These are phyloP conservation scores for Littorina saxatilis DNA, from an alignment of 1,140 invertebrate genomes.

Conservation along the genomic window DNA sequence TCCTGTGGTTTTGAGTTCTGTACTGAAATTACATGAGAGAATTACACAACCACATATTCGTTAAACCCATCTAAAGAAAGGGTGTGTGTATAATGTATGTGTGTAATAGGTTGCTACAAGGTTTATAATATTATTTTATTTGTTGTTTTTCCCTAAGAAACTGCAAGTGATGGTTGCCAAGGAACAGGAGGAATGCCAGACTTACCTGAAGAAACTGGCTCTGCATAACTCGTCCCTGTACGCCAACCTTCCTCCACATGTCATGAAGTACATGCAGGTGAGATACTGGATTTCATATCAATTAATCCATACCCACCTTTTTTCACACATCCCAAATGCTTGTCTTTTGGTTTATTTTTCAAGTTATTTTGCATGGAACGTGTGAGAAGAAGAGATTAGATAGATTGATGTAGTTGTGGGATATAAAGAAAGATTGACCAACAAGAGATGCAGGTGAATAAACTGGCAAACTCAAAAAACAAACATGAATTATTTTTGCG, in stretches of 20 bases:
- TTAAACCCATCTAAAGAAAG: too few species aligned
- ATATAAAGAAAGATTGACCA: neutral
- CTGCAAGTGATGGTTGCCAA: constrained; percentile 17
- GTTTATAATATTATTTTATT: too few species aligned
- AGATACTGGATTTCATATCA: too few species aligned
- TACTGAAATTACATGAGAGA: too few species aligned
- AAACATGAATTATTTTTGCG: too few species aligned
- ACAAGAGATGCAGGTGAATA: neutral
- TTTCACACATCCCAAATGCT: too few species aligned
- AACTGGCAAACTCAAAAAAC: too few species aligned
- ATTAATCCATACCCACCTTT: too few species aligned
- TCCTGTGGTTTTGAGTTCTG: neutral
- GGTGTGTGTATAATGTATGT: neutral
- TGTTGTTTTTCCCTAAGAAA: neutral
- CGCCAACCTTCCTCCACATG: neutral
- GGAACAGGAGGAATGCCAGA: constrained; percentile 34
- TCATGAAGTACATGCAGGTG: neutral
- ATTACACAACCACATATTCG: too few species aligned
- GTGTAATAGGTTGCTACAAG: neutral
- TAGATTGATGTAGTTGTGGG: neutral
- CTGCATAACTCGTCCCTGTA: neutral
- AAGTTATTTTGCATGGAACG: too few species aligned
- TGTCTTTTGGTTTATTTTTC: too few species aligned
- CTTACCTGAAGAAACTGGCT: neutral
- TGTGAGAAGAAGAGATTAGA: neutral